Evolutionary conservation across 2,888 invertebrate genomes (phyloP).

Genomic region (Nasonovia ribisnigri): DNA sequence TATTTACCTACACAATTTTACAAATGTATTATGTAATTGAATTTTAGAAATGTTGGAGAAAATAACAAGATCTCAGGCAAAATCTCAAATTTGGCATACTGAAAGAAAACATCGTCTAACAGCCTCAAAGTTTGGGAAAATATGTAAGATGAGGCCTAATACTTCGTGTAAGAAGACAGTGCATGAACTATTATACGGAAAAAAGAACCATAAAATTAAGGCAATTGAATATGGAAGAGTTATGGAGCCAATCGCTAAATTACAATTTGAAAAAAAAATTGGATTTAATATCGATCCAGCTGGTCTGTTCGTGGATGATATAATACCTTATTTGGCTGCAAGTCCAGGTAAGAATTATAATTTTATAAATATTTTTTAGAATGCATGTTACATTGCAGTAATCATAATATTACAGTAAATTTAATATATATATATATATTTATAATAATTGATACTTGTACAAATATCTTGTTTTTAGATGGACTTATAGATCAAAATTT

Average conservation of each 20-base stretch:
- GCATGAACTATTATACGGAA: neutral
- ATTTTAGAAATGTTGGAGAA: constrained; percentile 4
- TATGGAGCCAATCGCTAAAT: neutral
- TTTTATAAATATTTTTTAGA: no score
- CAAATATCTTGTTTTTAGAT: no score
- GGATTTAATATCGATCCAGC: neutral
- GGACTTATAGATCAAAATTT: no score
- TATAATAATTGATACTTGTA: no score
- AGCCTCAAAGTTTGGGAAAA: neutral
- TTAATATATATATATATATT: no score
- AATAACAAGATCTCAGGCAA: neutral
- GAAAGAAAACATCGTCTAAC: constrained; percentile 3
- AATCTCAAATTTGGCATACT: neutral
- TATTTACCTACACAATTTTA: neutral
- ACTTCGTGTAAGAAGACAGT: constrained; percentile 17
- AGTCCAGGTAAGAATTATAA: no score
- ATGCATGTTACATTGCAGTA: no score
- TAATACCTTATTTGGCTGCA: no score
- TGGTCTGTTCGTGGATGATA: no score
- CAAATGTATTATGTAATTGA: neutral
- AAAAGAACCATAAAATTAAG: neutral
- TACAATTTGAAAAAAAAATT: constrained; percentile 1
- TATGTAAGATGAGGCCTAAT: constrained; percentile 5
- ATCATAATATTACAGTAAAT: no score
- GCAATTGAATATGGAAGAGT: constrained; percentile 8